Conservation (phyloP, 2,888 invertebrate genomes). For the Smittia sp. region DNA sequence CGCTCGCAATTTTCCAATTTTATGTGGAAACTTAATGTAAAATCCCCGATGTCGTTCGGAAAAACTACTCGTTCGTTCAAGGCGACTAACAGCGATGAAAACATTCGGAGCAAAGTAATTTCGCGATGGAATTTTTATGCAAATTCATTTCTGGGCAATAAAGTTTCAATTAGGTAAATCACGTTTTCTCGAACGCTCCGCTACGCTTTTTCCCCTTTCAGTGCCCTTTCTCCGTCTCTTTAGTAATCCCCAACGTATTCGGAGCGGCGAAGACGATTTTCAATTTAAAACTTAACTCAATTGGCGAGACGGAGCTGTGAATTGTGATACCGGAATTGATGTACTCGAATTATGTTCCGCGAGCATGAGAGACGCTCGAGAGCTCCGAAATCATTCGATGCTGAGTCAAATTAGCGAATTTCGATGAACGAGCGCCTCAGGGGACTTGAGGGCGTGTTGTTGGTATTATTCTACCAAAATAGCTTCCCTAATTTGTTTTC, state of each 20-base stretch:
- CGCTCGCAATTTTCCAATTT: no score
- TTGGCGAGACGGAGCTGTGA: slow-evolving; percentile 18
- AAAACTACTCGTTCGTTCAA: background rate
- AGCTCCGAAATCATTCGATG: background rate
- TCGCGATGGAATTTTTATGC: slow-evolving; percentile 39
- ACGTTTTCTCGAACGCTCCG: background rate
- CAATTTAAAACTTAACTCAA: slow-evolving; percentile 41
- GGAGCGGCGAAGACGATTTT: slow-evolving; percentile 20
- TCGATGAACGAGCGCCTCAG: no score
- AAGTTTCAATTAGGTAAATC: slow-evolving; percentile 40
- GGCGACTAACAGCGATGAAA: background rate
- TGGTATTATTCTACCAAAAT: background rate
- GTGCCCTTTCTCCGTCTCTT: background rate
- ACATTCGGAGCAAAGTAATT: slow-evolving; percentile 26
- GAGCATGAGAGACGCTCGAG: background rate
- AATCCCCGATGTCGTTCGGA: no score
- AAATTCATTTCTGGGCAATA: slow-evolving; percentile 32
- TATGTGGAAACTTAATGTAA: no score
- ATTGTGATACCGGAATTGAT: slow-evolving; percentile 36
- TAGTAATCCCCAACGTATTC: background rate
- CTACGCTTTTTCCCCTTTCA: background rate
- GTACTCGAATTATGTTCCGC: slow-evolving; percentile 13
- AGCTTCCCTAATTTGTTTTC: background rate
- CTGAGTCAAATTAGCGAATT: background rate
- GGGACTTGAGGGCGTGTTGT: no score